Evolutionary conservation across 2,797 vertebrate species (phyloP), one percentile per base, ranked within the genome.

Genomic region (Champsocephalus gunnari): DNA sequence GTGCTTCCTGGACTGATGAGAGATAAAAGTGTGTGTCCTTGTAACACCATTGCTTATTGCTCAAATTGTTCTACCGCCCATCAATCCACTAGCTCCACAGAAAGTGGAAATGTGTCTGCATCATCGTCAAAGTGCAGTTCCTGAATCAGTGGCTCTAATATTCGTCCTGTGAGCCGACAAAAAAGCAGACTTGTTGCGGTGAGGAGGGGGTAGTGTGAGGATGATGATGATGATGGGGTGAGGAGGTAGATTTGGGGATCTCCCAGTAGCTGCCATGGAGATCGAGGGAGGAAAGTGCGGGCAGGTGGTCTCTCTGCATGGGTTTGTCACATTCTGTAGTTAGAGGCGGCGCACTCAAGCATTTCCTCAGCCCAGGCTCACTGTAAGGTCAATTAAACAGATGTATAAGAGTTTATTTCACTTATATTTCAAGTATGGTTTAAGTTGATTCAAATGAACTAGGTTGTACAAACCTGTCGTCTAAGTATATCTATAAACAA

Each of bases 201-300:
- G 89, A 80, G 12, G 87, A 47, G 11, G 85, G 66, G 57, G 16
- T 3, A 2, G 38, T 57, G 55, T 60, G 56, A 74, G 82, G 73
- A 43, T 65, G 75, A 24, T 81, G 76, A 8, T 11, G 75, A 24
- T 81, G 76, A 8, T 11, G 6, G 19, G 66, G 4, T 7, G 10
- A 19, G 1, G 55, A 75, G 75, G 54, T 45, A 88, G 85, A 70
- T 28, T 66, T 73, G 2, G 92, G 88, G 48, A 92, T 92, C 61
- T 94, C 93, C 95, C 93, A 95, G 77, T 94, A 92, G 91, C 88
- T 94, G 19, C 88, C 80, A 38, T 94, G 93, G 10, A 96, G 93
- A 64, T 94, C 91, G 0, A 88, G 71, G 54, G 93, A 81, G 65
- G 95, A 96, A 12, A 89, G 75, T 11, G 77, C 89, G 8, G 93